Evolutionary conservation across 2,888 invertebrate genomes (phyloP).

Genomic region (Apotomis capreana): DNA sequence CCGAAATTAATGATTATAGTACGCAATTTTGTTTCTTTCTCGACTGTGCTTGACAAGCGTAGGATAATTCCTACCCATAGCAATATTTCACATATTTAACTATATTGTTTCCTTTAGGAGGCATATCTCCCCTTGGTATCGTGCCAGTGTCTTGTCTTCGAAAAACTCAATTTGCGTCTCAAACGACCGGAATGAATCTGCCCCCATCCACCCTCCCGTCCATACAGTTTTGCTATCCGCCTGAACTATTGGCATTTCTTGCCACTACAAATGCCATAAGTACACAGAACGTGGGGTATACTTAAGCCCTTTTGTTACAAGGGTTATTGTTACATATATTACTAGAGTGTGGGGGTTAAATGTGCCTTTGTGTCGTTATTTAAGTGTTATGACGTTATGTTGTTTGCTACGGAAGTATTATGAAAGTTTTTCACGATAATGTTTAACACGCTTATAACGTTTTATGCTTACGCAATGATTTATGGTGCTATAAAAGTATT

Average conservation of each 20-base stretch:
- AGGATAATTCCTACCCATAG: neutral
- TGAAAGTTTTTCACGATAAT: conserved; percentile 9
- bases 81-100: conserved; percentile 24
- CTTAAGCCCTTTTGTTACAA: neutral
- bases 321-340: conserved; percentile 8
- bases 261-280: too few species aligned
- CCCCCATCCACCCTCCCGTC: neutral
- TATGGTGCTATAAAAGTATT: conserved; percentile 1
- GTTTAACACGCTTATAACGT: conserved; percentile 21
- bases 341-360: conserved; percentile 13
- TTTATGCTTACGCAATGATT: conserved; percentile 13
- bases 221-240: neutral
- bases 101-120: conserved; percentile 10
- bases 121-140: conserved; percentile 25
- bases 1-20: too few species aligned
- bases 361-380: conserved; percentile 22
- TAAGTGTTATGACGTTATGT: conserved; percentile 27
- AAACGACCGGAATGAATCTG: conserved; percentile 34
- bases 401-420: conserved; percentile 19
- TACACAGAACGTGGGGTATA: too few species aligned
- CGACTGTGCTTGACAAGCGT: too few species aligned
- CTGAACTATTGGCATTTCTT: neutral
- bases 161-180: conserved; percentile 39
- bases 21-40: too few species aligned
- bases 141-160: conserved; percentile 37